Base-by-base conservation (phyloP, 2,888 invertebrate genomes). In the Drosophila ustulata region DNA sequence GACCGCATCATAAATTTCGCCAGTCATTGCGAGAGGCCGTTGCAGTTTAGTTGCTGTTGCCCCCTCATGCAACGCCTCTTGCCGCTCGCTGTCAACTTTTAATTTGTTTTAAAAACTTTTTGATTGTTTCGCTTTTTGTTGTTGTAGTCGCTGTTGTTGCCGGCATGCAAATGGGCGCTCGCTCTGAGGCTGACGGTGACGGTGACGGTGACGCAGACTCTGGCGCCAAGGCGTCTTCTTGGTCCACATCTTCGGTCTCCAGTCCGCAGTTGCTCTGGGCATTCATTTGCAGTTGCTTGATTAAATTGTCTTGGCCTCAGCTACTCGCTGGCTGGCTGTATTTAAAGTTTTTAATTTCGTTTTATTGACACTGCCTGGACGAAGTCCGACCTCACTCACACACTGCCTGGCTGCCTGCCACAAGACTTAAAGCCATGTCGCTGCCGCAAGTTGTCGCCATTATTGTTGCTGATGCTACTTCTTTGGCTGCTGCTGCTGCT, bases 21-120 rank as follows among this genome's bases (percentile, higher is more conserved):
- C 71, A 78, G 81, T 78, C 66, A 66, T 74, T 70, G 66, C 78
- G 62, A 68, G 41, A 68, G 65, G 78, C 75, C 59, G 78, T 61
- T 74, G 76, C 79, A 78, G 71, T 75, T 74, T 76, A 70, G 67
- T 18, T 46, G 32, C 26, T 28, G 18, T 30, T 50, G 23, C 39
- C 39, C 30, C 11, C 23, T 7, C 13, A 4, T 32, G n/a, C 49
- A 18, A 11, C 34, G 34, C 11, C 41, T 5, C 41, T 41, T 51
- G 43, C 53, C 45, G 61, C 59, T 66, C 53, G 87, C 69, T 76
- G 71, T 81, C 88, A 89, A 85, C 80, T 85, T 85, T 85, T 85
- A 89, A 85, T 85, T 85, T 85, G 88, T 87, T 89, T 85, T 87
- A 82, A 88, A 89, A 85, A 85, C 85, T 85, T 85, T 85, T 84